Conservation (phyloP, 2,888 invertebrate species). For the Polylopha cassiicola region DNA sequence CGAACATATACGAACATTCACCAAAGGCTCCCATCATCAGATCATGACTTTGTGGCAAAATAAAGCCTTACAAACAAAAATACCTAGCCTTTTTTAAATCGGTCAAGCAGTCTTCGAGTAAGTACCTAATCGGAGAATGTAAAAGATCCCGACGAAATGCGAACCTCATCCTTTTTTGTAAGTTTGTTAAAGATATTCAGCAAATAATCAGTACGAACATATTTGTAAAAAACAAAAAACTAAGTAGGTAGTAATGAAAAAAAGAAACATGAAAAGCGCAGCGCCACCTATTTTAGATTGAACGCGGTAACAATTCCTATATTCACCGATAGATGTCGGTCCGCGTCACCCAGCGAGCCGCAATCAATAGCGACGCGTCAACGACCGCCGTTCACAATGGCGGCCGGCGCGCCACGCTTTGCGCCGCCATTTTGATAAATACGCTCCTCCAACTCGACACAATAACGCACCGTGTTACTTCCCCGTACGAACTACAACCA, state of each 20-base stretch:
- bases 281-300: constrained; percentile 40
- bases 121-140: no score
- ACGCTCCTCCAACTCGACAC: constrained; percentile 38
- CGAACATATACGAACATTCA: no score
- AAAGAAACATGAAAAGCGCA: constrained; percentile 10
- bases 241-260: not conserved
- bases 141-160: no score
- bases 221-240: no score
- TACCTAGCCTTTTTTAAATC: no score
- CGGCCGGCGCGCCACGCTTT: constrained; percentile 42
- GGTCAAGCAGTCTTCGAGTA: no score
- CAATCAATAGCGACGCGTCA: constrained; percentile 61
- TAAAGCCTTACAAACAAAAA: no score
- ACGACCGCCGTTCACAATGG: constrained; percentile 56
- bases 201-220: no score
- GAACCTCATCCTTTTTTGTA: no score
- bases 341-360: constrained; percentile 32
- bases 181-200: no score
- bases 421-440: constrained; percentile 71
- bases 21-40: no score
- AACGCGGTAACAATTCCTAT: constrained; percentile 19
- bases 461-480: constrained; percentile 23
- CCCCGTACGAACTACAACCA: constrained; percentile 2
- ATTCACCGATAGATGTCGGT: constrained; percentile 48
- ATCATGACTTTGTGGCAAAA: no score